Conservation (phyloP, 2,888 invertebrate species). For the Mimachlamys varia region DNA sequence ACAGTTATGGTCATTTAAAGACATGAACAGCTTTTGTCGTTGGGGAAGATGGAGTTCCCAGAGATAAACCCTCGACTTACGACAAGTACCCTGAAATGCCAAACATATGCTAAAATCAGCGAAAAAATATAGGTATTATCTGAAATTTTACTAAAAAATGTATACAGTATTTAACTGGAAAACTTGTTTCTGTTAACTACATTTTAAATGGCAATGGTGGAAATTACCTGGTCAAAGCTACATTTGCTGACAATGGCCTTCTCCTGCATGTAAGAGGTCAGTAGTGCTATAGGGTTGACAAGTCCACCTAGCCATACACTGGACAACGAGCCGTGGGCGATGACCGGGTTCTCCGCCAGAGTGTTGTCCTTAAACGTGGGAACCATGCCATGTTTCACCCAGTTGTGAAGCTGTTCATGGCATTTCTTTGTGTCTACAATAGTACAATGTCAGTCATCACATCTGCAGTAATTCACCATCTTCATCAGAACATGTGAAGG, state of each 20-base stretch:
- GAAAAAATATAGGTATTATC: too few relatives aligned
- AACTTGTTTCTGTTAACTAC: too few relatives aligned
- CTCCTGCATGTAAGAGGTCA: constrained; percentile 77
- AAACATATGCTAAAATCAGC: too few relatives aligned
- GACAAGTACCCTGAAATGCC: too few relatives aligned
- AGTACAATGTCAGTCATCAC: neutral
- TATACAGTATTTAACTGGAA: too few relatives aligned
- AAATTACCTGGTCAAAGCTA: constrained; percentile 72
- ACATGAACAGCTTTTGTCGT: too few relatives aligned
- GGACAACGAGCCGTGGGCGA: constrained; percentile 71
- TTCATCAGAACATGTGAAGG: too few relatives aligned
- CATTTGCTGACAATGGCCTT: constrained; percentile 75
- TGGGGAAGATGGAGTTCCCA: too few relatives aligned
- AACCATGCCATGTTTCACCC: constrained; percentile 77
- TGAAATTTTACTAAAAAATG: too few relatives aligned
- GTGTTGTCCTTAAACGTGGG: constrained; percentile 67
- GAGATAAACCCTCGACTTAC: too few relatives aligned
- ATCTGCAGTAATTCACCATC: neutral
- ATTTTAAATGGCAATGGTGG: too few relatives aligned
- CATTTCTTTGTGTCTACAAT: constrained; percentile 73
- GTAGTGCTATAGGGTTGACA: constrained; percentile 77
- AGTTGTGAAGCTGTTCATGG: constrained; percentile 73
- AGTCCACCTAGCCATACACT: constrained; percentile 79
- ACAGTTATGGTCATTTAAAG: too few relatives aligned
- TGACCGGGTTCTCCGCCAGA: constrained; percentile 58